phyloP scores from a whole-genome alignment of 1,140 invertebrate genomes.

The Rhagoletis zephyria region DNA sequence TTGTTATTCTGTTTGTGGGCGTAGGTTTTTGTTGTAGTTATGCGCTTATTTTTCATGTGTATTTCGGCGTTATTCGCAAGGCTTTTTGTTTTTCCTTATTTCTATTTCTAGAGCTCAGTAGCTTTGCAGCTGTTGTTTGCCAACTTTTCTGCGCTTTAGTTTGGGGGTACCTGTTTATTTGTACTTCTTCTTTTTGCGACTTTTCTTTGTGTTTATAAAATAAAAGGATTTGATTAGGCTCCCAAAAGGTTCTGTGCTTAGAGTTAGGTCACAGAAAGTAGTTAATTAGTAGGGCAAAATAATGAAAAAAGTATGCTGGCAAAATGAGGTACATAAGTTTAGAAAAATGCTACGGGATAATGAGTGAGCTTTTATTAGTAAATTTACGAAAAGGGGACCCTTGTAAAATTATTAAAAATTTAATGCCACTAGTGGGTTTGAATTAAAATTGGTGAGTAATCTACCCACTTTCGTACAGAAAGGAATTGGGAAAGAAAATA shows the following conservation, averaged over 20 bases:
- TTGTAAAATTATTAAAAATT: too few relatives aligned
- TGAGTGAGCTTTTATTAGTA: neutral
- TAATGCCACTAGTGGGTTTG: too few relatives aligned
- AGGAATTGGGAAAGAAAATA: too few relatives aligned
- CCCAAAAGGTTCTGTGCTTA: neutral
- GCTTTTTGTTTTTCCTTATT: neutral
- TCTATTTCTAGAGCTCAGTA: neutral
- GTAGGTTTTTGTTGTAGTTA: neutral
- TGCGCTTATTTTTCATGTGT: neutral
- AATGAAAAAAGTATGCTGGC: neutral
- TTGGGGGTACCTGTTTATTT: slow-evolving; percentile 39
- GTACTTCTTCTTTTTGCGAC: neutral
- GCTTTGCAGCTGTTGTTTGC: slow-evolving; percentile 14
- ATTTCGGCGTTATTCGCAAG: too few relatives aligned
- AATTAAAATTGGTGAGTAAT: too few relatives aligned
- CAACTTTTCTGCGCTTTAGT: neutral
- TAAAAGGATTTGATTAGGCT: slow-evolving; percentile 30
- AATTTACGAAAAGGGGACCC: too few relatives aligned
- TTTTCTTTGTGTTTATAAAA: slow-evolving; percentile 43
- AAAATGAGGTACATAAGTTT: neutral
- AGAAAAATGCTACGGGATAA: neutral
- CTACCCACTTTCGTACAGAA: too few relatives aligned
- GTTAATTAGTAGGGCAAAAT: slow-evolving; percentile 3
- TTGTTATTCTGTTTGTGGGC: neutral
- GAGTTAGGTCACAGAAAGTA: neutral